phyloP scores from a whole-genome alignment of 1,140 invertebrate species.

The Hycleus phaleratus region DNA sequence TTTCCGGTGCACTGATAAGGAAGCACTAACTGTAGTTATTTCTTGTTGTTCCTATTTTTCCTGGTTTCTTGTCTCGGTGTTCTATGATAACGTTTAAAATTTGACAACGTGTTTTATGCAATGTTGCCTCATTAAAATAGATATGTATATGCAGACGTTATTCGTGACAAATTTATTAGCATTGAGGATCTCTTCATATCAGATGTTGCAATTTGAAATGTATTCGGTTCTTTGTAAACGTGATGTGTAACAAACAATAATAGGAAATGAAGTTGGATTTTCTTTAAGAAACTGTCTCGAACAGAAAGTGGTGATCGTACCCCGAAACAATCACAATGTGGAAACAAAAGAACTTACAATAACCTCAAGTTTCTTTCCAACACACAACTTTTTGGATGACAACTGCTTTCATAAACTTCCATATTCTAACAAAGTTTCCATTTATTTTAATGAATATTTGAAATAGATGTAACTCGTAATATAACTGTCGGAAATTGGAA shows the following conservation, averaged over 20 bases:
- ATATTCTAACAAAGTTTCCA: too few relatives aligned
- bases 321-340: constrained; percentile 2
- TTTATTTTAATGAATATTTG: too few relatives aligned
- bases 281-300: not conserved
- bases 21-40: constrained; percentile 3
- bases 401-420: too few relatives aligned
- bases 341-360: constrained; percentile 7
- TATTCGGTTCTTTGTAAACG: not conserved
- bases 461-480: too few relatives aligned
- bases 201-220: not conserved
- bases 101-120: not conserved
- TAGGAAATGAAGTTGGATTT: constrained; percentile 2
- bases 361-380: constrained; percentile 5
- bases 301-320: constrained; percentile 2
- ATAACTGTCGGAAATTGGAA: too few relatives aligned
- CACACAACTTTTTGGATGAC: not conserved
- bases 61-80: not conserved
- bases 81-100: not conserved
- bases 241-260: constrained; percentile 2
- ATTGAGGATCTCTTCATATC: too few relatives aligned
- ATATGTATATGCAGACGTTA: too few relatives aligned
- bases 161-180: too few relatives aligned
- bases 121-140: too few relatives aligned
- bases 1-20: constrained; percentile 5
- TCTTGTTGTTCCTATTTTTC: not conserved